A percentile compares a stretch with the other conserved stretches of the same genome.
Conservation (phyloP, 2,888 invertebrate genomes). For the Tenthredo notha region DNA sequence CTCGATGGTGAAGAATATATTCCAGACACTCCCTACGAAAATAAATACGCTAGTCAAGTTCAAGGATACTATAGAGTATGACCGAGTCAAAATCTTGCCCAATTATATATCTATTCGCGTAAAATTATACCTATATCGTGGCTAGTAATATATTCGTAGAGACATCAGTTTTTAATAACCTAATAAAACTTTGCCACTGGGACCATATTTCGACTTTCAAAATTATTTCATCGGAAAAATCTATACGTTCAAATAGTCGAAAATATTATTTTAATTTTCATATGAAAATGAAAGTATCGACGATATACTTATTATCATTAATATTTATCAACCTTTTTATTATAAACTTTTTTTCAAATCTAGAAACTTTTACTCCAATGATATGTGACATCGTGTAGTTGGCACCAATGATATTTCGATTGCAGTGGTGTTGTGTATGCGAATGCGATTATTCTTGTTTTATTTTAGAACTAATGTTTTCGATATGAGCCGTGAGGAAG, state of each 20-base stretch:
- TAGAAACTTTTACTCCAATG: neutral
- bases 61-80: slow-evolving; percentile 72
- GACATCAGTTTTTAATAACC: neutral
- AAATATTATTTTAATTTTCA: neutral
- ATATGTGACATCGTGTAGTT: neutral
- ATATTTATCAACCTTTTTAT: neutral
- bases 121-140: neutral
- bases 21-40: slow-evolving; percentile 75
- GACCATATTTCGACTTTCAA: neutral
- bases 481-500: neutral
- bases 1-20: slow-evolving; percentile 40
- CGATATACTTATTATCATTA: neutral
- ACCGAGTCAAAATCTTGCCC: neutral
- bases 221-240: neutral
- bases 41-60: slow-evolving; percentile 76
- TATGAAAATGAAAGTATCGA: neutral
- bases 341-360: neutral
- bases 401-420: neutral
- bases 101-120: neutral
- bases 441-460: neutral
- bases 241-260: neutral
- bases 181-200: neutral
- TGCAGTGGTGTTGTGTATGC: neutral
- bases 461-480: neutral
- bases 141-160: neutral